Base-by-base conservation (phyloP, 1,140 invertebrate genomes). In the Sarcophaga peregrina region DNA sequence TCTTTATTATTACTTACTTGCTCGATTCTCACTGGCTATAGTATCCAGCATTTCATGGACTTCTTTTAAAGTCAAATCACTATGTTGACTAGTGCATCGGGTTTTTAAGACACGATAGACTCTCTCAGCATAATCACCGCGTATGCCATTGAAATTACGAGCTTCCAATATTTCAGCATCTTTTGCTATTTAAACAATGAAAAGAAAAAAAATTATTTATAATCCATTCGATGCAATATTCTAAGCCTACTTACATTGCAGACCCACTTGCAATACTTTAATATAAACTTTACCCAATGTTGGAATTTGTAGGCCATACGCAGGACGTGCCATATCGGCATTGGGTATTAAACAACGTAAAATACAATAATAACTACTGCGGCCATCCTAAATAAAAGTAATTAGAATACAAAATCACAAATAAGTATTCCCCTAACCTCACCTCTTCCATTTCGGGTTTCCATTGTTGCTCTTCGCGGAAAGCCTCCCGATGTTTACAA, bases 121-220 rank as follows among this genome's bases (percentile, higher is more conserved):
- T 25, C 94, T 93, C 86, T 94, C 94, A 9, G 94, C 95, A 91
- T 97, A 97, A 91, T 97, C 95, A 11, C 92, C 92, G 84, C 91
- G 84, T 74, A 85, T 80, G 72, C 85, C 85, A 81, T 85, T 85
- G 82, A 86, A 91, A 83, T 88, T 91, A 88, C 93, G 95, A 87
- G 95, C 93, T 5, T 92, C 88, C 15, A 96, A 88, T 75, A 92
- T 93, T 81, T 92, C 86, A n/a, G 93, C 95, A 91, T 96, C 94
- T 62, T 87, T 84, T 81, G 94, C 94, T 80, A 48, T 37, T 37
- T 9, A n/a, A 85, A 50, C 13, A 72, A 20, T n/a, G 6, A n/a
- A 73, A 80, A 5, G n/a, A n/a, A n/a, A n/a, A n/a, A n/a, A 58
- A 82, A 37, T 2, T 37, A 37, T 4, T 37, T 37, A 37, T 82